Evolutionary conservation across 2,888 invertebrate species (phyloP).

Genomic region (Camponotus fellah): DNA sequence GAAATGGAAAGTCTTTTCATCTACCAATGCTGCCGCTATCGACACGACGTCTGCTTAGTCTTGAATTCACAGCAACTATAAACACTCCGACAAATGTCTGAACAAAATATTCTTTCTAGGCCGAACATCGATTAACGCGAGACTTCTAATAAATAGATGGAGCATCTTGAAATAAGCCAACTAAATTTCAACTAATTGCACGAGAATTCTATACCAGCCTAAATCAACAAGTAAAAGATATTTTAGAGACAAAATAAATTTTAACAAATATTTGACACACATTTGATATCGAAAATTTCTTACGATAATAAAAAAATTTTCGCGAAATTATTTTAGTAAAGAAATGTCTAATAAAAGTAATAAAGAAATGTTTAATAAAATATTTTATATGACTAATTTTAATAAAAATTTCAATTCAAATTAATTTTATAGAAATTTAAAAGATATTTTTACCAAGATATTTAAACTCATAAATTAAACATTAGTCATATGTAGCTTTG

Average conservation of each 20-base stretch:
- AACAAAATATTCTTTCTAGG: slow-evolving; percentile 47
- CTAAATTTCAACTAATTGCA: background rate
- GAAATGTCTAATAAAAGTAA: background rate
- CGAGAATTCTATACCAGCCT: background rate
- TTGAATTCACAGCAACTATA: slow-evolving; percentile 19
- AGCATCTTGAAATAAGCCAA: slow-evolving; percentile 1
- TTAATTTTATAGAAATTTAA: background rate
- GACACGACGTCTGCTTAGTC: background rate
- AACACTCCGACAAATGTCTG: slow-evolving; percentile 13
- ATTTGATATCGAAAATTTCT: background rate
- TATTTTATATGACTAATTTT: slow-evolving; percentile 8
- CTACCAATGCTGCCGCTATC: slow-evolving; percentile 16
- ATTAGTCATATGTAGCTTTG: background rate
- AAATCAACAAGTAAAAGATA: background rate
- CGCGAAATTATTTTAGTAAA: background rate
- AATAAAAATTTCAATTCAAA: background rate
- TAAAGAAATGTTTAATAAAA: background rate
- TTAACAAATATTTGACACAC: background rate
- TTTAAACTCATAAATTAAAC: background rate
- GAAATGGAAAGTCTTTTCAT: slow-evolving; percentile 53
- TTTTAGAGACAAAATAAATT: background rate
- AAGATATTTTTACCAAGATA: background rate
- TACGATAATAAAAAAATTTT: background rate
- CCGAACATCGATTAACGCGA: slow-evolving; percentile 34
- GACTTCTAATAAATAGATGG: slow-evolving; percentile 27